phyloP scores from a whole-genome alignment of 2,113 vertebrate genomes.

The Rhizomys pruinosus region DNA sequence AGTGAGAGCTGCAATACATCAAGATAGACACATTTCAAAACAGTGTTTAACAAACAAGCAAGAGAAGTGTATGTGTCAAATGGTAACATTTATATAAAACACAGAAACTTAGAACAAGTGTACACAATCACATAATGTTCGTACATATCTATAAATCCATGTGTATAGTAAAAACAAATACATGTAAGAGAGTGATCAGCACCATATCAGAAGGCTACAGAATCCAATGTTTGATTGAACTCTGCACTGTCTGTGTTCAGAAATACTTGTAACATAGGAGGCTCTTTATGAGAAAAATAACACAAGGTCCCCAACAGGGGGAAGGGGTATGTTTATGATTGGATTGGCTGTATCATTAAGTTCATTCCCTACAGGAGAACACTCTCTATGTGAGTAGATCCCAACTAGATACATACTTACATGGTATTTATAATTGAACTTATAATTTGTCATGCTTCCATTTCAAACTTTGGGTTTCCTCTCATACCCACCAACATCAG shows the following conservation, averaged over 20 bases:
- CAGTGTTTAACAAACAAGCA: not conserved
- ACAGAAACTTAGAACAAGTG: not conserved
- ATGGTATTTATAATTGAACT: not conserved
- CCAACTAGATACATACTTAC: too few relatives aligned
- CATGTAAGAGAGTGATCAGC: not conserved
- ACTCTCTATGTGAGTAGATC: not conserved
- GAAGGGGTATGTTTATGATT: not conserved
- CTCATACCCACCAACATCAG: not conserved
- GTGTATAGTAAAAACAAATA: not conserved
- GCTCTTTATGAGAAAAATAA: not conserved
- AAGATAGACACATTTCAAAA: constrained; percentile 7
- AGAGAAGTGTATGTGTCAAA: not conserved
- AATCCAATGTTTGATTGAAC: not conserved
- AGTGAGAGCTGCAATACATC: not conserved
- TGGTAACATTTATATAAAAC: not conserved
- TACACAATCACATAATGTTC: not conserved
- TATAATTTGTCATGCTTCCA: not conserved
- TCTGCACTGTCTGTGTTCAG: not conserved
- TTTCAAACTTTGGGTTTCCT: not conserved
- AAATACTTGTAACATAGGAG: not conserved
- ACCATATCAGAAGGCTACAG: not conserved
- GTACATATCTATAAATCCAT: not conserved
- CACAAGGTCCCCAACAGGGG: not conserved
- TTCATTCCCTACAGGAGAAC: not conserved
- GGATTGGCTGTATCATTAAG: not conserved